phyloP scores from a whole-genome alignment of 1,140 invertebrate genomes.

The Bathynomus jamesi region DNA sequence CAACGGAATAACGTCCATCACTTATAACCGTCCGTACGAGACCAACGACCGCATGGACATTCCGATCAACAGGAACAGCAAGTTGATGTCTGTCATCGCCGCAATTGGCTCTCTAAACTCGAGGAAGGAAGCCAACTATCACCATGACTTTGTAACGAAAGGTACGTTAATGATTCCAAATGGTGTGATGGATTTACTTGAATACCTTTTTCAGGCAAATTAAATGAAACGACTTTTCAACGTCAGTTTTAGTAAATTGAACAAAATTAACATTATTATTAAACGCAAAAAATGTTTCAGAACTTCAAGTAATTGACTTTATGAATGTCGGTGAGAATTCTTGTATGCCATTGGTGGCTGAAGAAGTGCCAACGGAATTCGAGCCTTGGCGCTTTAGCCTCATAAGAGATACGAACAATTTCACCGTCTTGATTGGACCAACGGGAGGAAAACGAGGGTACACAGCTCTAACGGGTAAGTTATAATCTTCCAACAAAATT shows the following conservation, averaged over 20 bases:
- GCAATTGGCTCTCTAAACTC: conserved; percentile 75
- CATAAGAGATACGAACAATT: conserved; percentile 54
- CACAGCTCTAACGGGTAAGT: conserved; percentile 60
- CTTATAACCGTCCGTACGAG: conserved; percentile 63
- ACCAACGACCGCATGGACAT: conserved; percentile 53
- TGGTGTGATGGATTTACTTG: too few species aligned
- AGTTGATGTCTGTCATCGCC: conserved; percentile 56
- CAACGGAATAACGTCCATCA: conserved; percentile 72
- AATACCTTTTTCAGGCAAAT: too few species aligned
- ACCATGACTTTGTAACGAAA: conserved; percentile 59
- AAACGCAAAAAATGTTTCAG: too few species aligned
- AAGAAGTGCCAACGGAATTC: conserved; percentile 39
- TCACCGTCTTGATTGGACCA: conserved; percentile 71
- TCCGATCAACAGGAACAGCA: conserved; percentile 14
- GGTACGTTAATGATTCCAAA: conserved; percentile 23
- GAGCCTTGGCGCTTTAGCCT: conserved; percentile 58
- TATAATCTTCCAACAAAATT: too few species aligned
- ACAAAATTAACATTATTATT: too few species aligned
- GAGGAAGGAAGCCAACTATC: conserved; percentile 70
- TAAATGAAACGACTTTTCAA: too few species aligned
- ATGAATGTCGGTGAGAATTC: conserved; percentile 38
- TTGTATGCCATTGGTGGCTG: conserved; percentile 33
- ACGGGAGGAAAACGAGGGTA: conserved; percentile 73
- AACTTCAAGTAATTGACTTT: conserved; percentile 18
- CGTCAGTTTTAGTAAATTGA: too few species aligned